phyloP scores from a whole-genome alignment of 2,797 vertebrate genomes.

The Betta splendens region DNA sequence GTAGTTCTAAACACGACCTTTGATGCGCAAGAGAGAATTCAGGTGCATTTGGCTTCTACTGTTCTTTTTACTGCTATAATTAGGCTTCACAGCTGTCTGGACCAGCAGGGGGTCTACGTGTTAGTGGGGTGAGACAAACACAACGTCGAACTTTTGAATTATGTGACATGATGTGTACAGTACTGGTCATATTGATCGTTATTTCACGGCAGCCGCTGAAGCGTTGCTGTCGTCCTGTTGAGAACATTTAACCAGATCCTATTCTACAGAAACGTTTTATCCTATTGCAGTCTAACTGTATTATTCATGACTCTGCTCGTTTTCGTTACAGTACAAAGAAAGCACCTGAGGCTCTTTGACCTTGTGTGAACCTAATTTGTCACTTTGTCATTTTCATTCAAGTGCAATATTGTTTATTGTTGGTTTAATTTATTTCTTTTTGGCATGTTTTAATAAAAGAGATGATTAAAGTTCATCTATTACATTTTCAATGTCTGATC shows the following conservation, averaged over 20 bases:
- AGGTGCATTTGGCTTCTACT: conserved; percentile 3
- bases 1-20: conserved; percentile 2
- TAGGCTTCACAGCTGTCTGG: not conserved
- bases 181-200: conserved; percentile 80
- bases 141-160: conserved; percentile 37
- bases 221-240: conserved; percentile 27
- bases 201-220: conserved; percentile 29
- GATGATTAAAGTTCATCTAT: conserved; percentile 28
- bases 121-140: conserved; percentile 33
- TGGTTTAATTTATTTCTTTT: conserved; percentile 69
- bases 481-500: not conserved
- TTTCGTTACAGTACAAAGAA: conserved; percentile 20
- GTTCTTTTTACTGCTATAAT: not conserved
- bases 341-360: conserved; percentile 50
- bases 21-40: not conserved
- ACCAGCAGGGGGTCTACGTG: conserved; percentile 20
- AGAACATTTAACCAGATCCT: conserved; percentile 37
- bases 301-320: conserved; percentile 1
- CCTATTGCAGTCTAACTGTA: not conserved
- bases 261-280: conserved; percentile 24
- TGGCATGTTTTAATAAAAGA: conserved; percentile 75
- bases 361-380: conserved; percentile 12
- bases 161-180: conserved; percentile 58
- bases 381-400: conserved; percentile 36
- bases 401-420: conserved; percentile 66